Evolutionary conservation across 2,797 vertebrate genomes (phyloP), one percentile per base, ranked within the genome.

Genomic region (Mionectes olivaceus): DNA sequence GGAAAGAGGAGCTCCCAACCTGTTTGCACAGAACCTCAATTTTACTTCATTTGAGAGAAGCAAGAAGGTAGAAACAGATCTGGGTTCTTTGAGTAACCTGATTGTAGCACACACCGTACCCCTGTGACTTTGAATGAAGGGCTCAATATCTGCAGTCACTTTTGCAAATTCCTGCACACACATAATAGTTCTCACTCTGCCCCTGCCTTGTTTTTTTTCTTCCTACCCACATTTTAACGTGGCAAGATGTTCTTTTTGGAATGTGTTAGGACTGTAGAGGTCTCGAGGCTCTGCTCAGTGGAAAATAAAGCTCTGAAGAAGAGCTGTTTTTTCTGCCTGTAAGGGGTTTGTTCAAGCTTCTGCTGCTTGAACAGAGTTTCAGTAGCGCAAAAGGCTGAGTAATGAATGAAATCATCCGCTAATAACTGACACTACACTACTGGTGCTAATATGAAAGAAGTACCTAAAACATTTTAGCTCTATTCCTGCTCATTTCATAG

Each of bases 181-280:
- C 0, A 0, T 11, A 35, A 27, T 76, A 37, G 18, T 10, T 56
- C 13, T 80, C 23, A 17, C 28, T n/a, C 11, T 71, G 11, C 8
- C 18, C 15, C 10, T 2, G 5, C 12, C 13, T 67, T 30, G 28
- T 17, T 21, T 53, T 57, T 27, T 21, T 11, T 0, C 13, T 1
- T 8, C 49, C 49, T 10, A 17, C 24, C 10, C 9, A 13, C 25
- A 24, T 35, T 52, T 69, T 53, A 82, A 68, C n/a, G 37, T 3
- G 11, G 14, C n/a, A 77, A 11, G 4, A 12, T 35, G 21, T 32
- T 87, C 18, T 21, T 63, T 67, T 53, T 35, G 24, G 5, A 4
- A 3, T 33, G 3, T 13, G 7, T 27, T 71, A 21, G 24, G 27
- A 67, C 5, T 14, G 6, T 7, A 23, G 15, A 41, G 5, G 19